Base-by-base conservation (phyloP, 2,113 vertebrate genomes). In the Calonectris borealis region DNA sequence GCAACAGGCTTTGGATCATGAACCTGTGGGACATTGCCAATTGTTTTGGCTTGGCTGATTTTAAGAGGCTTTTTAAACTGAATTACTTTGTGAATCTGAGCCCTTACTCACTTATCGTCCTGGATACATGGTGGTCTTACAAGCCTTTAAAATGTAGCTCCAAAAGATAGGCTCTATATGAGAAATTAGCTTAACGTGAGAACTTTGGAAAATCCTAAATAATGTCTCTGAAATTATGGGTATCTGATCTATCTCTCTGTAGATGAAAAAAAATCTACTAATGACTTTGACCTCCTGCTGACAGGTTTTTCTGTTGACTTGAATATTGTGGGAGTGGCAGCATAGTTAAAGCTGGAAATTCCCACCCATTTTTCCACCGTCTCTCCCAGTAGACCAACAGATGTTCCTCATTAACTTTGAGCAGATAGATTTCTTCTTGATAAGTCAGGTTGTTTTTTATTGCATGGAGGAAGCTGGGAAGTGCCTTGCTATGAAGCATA, bases 261-360 rank as follows among this genome's bases (percentile, higher is more conserved):
- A 71, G 83, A 62, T 89, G 62, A 90, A 90, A 94, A 94, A 89
- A 90, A 69, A 38, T 9, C 82, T 92, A 5, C 77, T 97, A 96
- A 97, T 88, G 77, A 91, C 86, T 96, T 90, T 78, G 83, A 94
- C 90, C 88, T 96, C 77, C 76, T 90, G 48, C 90, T 96, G 80
- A 83, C 65, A 92, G 90, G 13, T 84, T 94, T 96, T 96, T 96
- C 77, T 96, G 83, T 93, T 95, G 80, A 86, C 77, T 96, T 84
- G 51, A 93, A 88, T 86, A 84, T 71, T 92, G 86, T 90, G 92
- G 95, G 94, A 95, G 92, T 93, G 90, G 90, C 72, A 52, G 88
- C 90, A 72, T 94, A 96, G 78, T 93, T 96, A 94, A 94, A 96
- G 95, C 44, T 96, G 95, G 95, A 96, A 97, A 95, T 97, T 97